Base-by-base conservation (phyloP, 92 coral and sea anemone species). In the Anthopleura xanthogrammica region DNA sequence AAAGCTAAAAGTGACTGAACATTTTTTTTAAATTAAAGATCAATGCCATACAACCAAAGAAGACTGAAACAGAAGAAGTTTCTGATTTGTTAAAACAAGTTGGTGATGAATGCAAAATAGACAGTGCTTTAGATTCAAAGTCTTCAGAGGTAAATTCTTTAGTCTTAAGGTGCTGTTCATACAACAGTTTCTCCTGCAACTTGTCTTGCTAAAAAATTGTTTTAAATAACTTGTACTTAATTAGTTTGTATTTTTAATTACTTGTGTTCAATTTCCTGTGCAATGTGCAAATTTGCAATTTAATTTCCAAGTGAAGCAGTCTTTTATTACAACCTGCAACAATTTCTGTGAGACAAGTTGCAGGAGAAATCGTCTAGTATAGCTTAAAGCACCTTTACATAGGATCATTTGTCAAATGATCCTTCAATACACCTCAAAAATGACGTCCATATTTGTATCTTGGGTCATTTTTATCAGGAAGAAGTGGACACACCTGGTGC, bases 31-130 rank as follows among this genome's bases (percentile, higher is more conserved):
- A 43, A 16, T 10, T 24, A 65, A 84, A 95, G 98, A 87, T 95
- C 29, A 91, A 91, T 72, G 70, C 90, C 46, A 82, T 86, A 46
- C 84, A 54, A 57, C 92, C 97, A 50, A 90, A 85, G 84, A 97
- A 94, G 83, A 89, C 95, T 62, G 98, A 94, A 65, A 77, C 82
- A 56, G 98, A 97, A 57, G 88, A 97, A 77, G 89, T 87, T 29
- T 84, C 88, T 48, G 95, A 94, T 71, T 85, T 97, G 80, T 56
- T 97, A 80, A 92, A 90, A 42, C 97, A 97, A 85, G 84, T 92
- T 90, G 81, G 86, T 80, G 93, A 86, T 80, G 98, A 97, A 75
- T 90, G 87, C 76, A 89, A 83, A 72, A 87, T 97, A 77, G 97
- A 94, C 83, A 87, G 83, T 81, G 65, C 86, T 3, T 65, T 84